Evolutionary conservation across 2,797 vertebrate species (phyloP).

Genomic region (Xiphophorus birchmanni): DNA sequence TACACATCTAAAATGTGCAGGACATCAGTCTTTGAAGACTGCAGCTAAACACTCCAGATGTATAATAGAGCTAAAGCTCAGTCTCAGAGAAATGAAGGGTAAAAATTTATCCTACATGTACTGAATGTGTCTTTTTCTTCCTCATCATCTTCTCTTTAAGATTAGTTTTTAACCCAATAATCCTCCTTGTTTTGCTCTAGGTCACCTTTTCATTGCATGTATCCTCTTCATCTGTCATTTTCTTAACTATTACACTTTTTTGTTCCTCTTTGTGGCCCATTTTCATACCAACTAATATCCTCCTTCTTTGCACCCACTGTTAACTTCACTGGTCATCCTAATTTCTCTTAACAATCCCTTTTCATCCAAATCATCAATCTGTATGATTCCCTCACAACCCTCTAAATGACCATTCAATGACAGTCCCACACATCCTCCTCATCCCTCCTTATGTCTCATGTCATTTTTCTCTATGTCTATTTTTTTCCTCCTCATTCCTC

Average conservation of each 20-base stretch:
- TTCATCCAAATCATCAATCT: background rate
- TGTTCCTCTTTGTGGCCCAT: background rate
- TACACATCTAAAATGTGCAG: background rate
- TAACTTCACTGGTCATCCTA: background rate
- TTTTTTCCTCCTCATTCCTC: constrained; percentile 1
- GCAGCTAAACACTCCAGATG: background rate
- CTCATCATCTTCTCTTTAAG: background rate
- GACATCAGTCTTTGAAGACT: background rate
- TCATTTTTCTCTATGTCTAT: background rate
- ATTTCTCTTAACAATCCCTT: background rate
- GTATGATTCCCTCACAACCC: background rate
- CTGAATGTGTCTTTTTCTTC: background rate
- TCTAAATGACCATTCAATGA: background rate
- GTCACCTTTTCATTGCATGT: background rate
- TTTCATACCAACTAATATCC: background rate
- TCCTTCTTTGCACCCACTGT: background rate
- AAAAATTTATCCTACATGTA: background rate
- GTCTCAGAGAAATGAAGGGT: background rate
- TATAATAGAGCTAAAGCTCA: background rate
- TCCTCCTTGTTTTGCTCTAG: background rate
- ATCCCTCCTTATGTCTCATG: background rate
- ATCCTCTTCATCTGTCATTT: background rate
- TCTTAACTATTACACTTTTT: background rate
- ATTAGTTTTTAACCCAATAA: background rate
- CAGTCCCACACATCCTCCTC: background rate